Evolutionary conservation across 2,113 vertebrate genomes (phyloP), one percentile per base, ranked within the genome.

Genomic region (Tragelaphus buxtoni): DNA sequence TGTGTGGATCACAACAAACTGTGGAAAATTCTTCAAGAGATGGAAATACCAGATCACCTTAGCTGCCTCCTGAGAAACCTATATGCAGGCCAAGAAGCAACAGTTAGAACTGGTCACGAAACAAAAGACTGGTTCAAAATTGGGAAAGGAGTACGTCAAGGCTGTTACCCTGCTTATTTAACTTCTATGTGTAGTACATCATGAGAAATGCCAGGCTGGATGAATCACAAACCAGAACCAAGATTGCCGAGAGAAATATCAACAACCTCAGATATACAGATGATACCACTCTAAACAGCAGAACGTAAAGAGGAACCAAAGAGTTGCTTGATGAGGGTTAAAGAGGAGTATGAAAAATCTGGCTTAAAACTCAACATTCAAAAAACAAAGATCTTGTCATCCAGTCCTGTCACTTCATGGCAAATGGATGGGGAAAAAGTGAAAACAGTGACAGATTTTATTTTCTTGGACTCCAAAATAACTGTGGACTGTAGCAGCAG

Each of bases 51-150:
- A 39, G 20, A 24, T 20, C 69, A 72, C 10, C 20, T 72, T 72
- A 39, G 35, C 65, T 72, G 35, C 20, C 65, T 72, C 69, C 69
- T 72, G 20, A 39, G 35, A 72, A 72, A 72, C 69, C 35, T 72
- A 35, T 42, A 7, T 39, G 18, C 35, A 39, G 35, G 5, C 18
- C 1, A 39, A 72, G 20, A 72, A 72, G 35, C 35, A 42, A 72
- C 35, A 24, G 10, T 72, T 12, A 39, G 35, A 39, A 42, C 20
- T 1, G 0, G 18, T 39, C 69, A 42, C 1, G 0, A 20, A 42
- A 42, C 69, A 72, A 72, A 11, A 39, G 20, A 42, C 20, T 72
- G 20, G 20, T 72, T 72, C 35, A 22, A 24, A 72, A 72, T 42
- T 65, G 63, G 5, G 35, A 72, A 12, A 42, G 69, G 69, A 42